Evolutionary conservation across 2,888 invertebrate species (phyloP).

Genomic region (Lepidochrysops patricia): DNA sequence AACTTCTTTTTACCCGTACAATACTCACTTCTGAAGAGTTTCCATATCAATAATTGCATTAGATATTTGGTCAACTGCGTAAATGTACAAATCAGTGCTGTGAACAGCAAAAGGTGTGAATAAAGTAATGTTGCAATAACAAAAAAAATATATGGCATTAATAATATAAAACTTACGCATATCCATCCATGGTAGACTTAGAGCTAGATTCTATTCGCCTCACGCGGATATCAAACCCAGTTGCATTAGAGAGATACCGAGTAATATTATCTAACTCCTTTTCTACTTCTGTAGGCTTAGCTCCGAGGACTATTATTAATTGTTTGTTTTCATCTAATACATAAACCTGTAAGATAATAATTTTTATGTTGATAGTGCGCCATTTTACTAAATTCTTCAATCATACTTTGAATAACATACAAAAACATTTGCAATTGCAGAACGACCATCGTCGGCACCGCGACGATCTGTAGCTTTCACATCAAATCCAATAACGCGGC

Average conservation of each 20-base stretch:
- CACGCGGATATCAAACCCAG: conserved; percentile 85
- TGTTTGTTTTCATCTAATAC: conserved; percentile 87
- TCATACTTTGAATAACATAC: conserved; percentile 69
- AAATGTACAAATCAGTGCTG: conserved; percentile 90
- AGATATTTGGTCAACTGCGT: conserved; percentile 87
- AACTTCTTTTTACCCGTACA: no score
- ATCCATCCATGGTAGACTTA: conserved; percentile 77
- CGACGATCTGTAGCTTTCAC: conserved; percentile 89
- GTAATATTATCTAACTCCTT: conserved; percentile 81
- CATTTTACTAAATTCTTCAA: not conserved
- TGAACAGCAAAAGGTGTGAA: conserved; percentile 33
- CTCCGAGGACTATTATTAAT: conserved; percentile 84
- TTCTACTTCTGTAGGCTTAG: conserved; percentile 85
- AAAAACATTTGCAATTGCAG: conserved; percentile 89
- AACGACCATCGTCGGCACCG: conserved; percentile 87
- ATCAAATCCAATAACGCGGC: conserved; percentile 88
- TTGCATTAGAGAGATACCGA: conserved; percentile 79
- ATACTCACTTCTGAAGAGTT: conserved; percentile 81
- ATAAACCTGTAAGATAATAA: conserved; percentile 77
- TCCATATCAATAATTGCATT: conserved; percentile 89
- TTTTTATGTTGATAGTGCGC: not conserved
- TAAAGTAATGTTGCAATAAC: not conserved
- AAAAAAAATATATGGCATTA: not conserved
- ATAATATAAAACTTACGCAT: conserved; percentile 74
- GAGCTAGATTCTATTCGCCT: conserved; percentile 85